Conservation (phyloP, 2,888 invertebrate genomes). For the Keiferia lycopersicella region DNA sequence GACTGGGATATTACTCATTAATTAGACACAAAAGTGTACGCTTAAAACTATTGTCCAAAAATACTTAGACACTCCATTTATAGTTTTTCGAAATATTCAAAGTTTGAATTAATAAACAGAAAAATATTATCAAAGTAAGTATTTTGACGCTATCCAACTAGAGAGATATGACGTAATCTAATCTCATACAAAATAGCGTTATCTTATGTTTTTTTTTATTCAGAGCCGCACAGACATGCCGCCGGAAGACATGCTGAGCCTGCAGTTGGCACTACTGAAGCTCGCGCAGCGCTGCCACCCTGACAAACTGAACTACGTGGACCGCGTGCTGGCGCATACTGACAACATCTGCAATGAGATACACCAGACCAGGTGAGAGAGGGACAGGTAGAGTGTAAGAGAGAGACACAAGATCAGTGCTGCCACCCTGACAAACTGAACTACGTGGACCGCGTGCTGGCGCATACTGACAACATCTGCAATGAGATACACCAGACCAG, state of each 20-base stretch:
- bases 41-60: too few species aligned
- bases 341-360: slow-evolving; percentile 94
- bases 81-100: too few species aligned
- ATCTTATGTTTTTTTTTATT: too few species aligned
- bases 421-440: not conserved
- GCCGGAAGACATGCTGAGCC: slow-evolving; percentile 95
- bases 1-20: too few species aligned
- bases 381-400: too few species aligned
- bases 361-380: slow-evolving; percentile 87
- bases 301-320: slow-evolving; percentile 95
- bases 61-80: too few species aligned
- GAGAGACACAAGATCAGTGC: not conserved
- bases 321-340: slow-evolving; percentile 95
- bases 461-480: slow-evolving; percentile 94
- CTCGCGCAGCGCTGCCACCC: slow-evolving; percentile 98
- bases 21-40: too few species aligned
- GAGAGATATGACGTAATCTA: too few species aligned
- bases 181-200: too few species aligned
- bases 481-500: slow-evolving; percentile 92
- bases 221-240: slow-evolving; percentile 97
- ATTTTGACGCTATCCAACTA: too few species aligned
- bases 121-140: too few species aligned
- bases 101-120: too few species aligned
- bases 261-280: slow-evolving; percentile 96
- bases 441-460: slow-evolving; percentile 97